Evolutionary conservation across 2,797 vertebrate genomes (phyloP), one percentile per base, ranked within the genome.

Genomic region (Dendrocincla fuliginosa): DNA sequence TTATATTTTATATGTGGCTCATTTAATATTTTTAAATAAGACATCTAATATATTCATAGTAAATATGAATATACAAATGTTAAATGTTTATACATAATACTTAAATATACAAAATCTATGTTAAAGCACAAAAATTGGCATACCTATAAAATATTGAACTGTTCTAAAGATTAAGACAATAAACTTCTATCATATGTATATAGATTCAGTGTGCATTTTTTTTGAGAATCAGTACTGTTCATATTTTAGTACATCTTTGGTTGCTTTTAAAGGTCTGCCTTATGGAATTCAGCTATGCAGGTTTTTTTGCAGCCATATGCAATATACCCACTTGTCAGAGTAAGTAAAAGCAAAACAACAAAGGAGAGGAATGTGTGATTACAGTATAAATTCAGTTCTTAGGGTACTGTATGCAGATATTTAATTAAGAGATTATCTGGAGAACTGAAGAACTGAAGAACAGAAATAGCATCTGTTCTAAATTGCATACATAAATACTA

Each of bases 371-470:
- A 67, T 67, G 23, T 82, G 46, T 92, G 86, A 86, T 95, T 93
- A 89, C 90, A 94, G 82, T 90, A 79, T 6, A 50, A 84, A 80
- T 92, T 57, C 9, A 32, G 7, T 81, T 88, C 52, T 85, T 52
- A 69, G 52, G 28, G 27, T 81, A 37, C 78, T 88, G 27, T 63
- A 39, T 81, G 55, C 76, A 84, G 42, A 56, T 89, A 53, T 60
- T 91, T 94, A 90, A 90, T 93, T 78, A 95, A 86, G 57, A 53
- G 59, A 69, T 95, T 76, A 42, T 86, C 32, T 85, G 41, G 11
- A 25, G 83, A 89, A 92, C 39, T 82, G 73, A 90, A 85, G 84
- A 89, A 92, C 35, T 82, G 73, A 89, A 85, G 88, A 96, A 63
- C n/a, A 84, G 65, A 89, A 93, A 60, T 79, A 93, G 30, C 37